phyloP scores from a whole-genome alignment of 2,797 vertebrate genomes.

The Siniperca obscura region DNA sequence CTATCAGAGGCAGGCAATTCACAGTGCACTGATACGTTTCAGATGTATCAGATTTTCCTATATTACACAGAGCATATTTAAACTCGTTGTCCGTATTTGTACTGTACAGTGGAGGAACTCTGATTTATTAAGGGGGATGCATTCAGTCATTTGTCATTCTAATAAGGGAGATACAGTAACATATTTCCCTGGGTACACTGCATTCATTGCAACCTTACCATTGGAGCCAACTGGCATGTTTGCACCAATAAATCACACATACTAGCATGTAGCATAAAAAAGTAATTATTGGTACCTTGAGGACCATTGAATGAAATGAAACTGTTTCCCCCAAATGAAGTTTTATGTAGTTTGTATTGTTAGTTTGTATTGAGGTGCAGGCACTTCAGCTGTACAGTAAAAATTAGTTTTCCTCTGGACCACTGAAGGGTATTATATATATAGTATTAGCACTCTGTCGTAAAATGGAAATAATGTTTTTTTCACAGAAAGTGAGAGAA shows the following conservation, averaged over 20 bases:
- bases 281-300: slow-evolving; percentile 48
- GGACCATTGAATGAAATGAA: slow-evolving; percentile 54
- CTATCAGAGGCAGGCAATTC: slow-evolving; percentile 26
- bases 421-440: not conserved
- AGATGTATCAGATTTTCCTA: slow-evolving; percentile 29
- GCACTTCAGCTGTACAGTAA: not conserved
- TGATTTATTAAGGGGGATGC: slow-evolving; percentile 54
- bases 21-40: slow-evolving; percentile 19
- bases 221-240: slow-evolving; percentile 51
- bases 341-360: slow-evolving; percentile 41
- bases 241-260: slow-evolving; percentile 58
- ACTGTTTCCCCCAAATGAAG: slow-evolving; percentile 39
- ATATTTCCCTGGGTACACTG: slow-evolving; percentile 61
- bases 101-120: slow-evolving; percentile 24
- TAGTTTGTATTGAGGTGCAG: slow-evolving; percentile 32
- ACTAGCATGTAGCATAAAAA: slow-evolving; percentile 48
- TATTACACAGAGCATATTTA: slow-evolving; percentile 29
- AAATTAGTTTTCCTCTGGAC: slow-evolving; percentile 5
- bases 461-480: slow-evolving; percentile 12
- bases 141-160: slow-evolving; percentile 58
- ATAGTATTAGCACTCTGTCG: slow-evolving; percentile 4
- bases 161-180: slow-evolving; percentile 47
- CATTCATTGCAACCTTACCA: slow-evolving; percentile 34
- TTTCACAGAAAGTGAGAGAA: not conserved
- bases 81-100: slow-evolving; percentile 43